Conservation (phyloP, 2,888 invertebrate species). For the Caenorhabditis japonica region DNA sequence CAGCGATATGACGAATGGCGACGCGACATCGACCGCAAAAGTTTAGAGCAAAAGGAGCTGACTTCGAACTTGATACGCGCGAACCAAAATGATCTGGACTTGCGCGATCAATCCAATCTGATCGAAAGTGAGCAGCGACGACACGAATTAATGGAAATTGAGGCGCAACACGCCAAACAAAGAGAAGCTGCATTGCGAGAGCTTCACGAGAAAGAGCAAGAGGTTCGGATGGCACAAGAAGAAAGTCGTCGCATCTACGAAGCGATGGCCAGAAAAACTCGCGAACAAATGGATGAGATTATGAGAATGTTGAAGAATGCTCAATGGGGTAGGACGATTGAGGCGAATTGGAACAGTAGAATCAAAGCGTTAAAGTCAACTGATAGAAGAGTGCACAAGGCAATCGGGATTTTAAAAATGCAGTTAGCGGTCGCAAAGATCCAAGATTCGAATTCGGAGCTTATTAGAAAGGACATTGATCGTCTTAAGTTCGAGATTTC, state of each 20-base stretch:
- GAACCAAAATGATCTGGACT: no score
- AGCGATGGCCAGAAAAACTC: not conserved
- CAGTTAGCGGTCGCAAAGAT: not conserved
- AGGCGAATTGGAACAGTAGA: conserved; percentile 5
- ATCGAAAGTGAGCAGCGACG: no score
- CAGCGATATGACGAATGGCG: no score
- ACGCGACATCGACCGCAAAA: no score
- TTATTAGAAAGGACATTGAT: not conserved
- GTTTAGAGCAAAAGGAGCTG: no score
- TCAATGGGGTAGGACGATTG: conserved; percentile 4
- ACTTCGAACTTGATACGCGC: no score
- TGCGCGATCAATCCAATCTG: no score
- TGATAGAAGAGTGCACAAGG: not conserved
- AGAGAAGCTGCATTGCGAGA: not conserved
- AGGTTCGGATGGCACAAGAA: not conserved
- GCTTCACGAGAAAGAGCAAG: not conserved
- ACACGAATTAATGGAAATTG: not conserved
- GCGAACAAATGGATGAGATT: not conserved
- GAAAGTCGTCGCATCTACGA: not conserved
- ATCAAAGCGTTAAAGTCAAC: conserved; percentile 6
- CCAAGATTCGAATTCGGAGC: not conserved
- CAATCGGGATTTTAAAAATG: not conserved
- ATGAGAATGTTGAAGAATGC: not conserved
- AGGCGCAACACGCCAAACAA: not conserved
- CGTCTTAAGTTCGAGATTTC: not conserved